Conservation (phyloP, 2,888 invertebrate species). For the Anthophora plumipes region DNA sequence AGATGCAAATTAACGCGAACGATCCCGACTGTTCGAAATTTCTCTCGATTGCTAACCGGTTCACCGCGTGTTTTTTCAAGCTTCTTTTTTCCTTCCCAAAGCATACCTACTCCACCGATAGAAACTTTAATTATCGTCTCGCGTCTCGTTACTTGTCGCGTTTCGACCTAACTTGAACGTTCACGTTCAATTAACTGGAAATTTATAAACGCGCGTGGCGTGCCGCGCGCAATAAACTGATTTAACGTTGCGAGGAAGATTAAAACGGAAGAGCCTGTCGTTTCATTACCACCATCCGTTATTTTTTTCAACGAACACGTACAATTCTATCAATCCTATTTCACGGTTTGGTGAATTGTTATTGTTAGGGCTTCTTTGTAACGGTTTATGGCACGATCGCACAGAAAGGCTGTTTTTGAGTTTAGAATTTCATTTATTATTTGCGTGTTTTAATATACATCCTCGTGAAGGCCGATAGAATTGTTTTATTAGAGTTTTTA, state of each 20-base stretch:
- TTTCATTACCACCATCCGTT: not conserved
- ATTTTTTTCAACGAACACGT: not conserved
- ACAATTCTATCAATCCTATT: not conserved
- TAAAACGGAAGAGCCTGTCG: not conserved
- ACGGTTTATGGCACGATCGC: not conserved
- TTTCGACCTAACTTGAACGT: not conserved
- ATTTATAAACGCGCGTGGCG: not conserved
- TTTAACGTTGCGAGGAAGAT: not conserved
- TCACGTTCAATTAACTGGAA: slow-evolving; percentile 1
- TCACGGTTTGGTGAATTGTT: not conserved
- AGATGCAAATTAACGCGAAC: slow-evolving; percentile 57
- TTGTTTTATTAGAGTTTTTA: too few species aligned
- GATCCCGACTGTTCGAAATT: slow-evolving; percentile 28
- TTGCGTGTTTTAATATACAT: too few species aligned
- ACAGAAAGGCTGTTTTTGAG: too few species aligned
- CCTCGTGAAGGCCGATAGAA: too few species aligned
- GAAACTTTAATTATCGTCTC: not conserved
- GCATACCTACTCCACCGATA: too few species aligned
- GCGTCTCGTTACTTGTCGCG: not conserved
- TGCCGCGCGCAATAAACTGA: not conserved
- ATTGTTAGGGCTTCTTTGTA: not conserved
- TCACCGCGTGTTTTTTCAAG: too few species aligned
- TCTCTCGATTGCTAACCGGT: not conserved
- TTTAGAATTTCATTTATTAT: too few species aligned
- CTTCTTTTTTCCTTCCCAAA: not conserved